These are phyloP conservation scores for Danio rerio DNA, from an alignment of 2,113 vertebrate genomes.

Conservation along the genomic window GRCz12tu NC_133183.1:34072501-34073000, in stretches of 20 bases:
- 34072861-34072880: not conserved
- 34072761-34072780: constrained; percentile 14
- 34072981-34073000: not conserved
- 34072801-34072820: constrained; percentile 9
- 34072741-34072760: constrained; percentile 5
- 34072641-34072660: constrained; percentile 14
- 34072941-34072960: not conserved
- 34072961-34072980: constrained; percentile 13
- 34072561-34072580: constrained; percentile 25
- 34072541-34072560: not conserved
- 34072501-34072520: constrained; percentile 1
- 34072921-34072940: not conserved
- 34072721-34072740: constrained; percentile 25
- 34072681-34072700: constrained; percentile 29
- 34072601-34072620: not conserved
- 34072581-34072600: constrained; percentile 14
- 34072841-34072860: not conserved
- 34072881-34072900: not conserved
- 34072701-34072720: constrained; percentile 12
- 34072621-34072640: constrained; percentile 3
- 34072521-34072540: not conserved
- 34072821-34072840: constrained; percentile 1
- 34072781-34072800: not conserved
- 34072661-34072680: constrained; percentile 9
- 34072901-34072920: not conserved